A percentile compares a stretch with the other conserved stretches of the same genome.
Evolutionary conservation across 2,113 vertebrate species (phyloP).

Genomic region (Acrocephalus kingi): DNA sequence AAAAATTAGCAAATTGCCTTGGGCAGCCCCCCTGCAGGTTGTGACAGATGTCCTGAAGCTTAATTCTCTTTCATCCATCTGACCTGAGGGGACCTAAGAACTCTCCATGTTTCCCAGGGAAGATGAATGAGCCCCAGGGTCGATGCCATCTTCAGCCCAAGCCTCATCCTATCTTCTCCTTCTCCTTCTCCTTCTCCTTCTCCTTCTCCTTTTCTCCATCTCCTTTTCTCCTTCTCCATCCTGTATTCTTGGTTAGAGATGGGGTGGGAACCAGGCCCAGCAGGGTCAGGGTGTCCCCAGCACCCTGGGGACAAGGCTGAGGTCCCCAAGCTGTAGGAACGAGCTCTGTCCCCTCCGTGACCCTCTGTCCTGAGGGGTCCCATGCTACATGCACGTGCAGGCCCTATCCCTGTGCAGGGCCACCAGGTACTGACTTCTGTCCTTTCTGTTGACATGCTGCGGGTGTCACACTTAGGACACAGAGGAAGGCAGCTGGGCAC

Average conservation of each 20-base stretch:
- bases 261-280: background rate
- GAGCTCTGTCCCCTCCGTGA: background rate
- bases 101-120: background rate
- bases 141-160: background rate
- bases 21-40: background rate
- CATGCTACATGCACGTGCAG: rapidly evolving
- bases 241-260: background rate
- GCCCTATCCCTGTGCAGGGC: background rate
- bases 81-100: background rate
- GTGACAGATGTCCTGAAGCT: background rate
- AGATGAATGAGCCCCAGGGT: background rate
- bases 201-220: background rate
- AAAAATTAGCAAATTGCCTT: background rate
- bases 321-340: rapidly evolving
- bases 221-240: background rate
- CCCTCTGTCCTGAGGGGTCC: rapidly evolving
- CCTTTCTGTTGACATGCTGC: slow-evolving; percentile 81
- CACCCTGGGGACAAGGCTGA: background rate
- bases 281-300: rapidly evolving
- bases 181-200: background rate
- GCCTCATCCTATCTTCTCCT: background rate
- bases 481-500: slow-evolving; percentile 98
- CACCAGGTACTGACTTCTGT: slow-evolving; percentile 54
- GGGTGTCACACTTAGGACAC: slow-evolving; percentile 83
- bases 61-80: background rate